Conservation (phyloP, 2,113 vertebrate genomes). For the Pelobates fuscus region DNA sequence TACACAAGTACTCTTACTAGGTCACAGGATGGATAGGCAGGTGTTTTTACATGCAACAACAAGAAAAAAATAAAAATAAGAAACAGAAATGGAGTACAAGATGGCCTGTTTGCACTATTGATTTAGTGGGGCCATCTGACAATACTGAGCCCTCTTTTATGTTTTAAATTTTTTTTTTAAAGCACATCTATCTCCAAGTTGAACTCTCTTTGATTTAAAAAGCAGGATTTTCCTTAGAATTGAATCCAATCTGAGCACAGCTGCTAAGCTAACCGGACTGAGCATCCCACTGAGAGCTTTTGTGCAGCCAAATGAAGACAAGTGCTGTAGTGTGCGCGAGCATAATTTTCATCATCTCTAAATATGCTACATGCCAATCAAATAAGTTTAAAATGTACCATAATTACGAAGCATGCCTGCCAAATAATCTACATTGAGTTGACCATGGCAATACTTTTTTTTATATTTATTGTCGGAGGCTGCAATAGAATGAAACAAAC, state of each 20-base stretch:
- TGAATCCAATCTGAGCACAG: conserved; percentile 55
- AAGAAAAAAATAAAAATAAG: conserved; percentile 44
- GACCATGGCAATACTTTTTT: conserved; percentile 35
- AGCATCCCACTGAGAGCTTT: conserved; percentile 57
- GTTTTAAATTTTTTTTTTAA: conserved; percentile 66
- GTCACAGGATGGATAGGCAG: conserved; percentile 51
- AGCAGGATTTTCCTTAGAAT: conserved; percentile 56
- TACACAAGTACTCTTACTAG: conserved; percentile 53
- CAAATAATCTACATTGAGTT: conserved; percentile 56
- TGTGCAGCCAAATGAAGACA: conserved; percentile 53
- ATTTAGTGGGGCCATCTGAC: conserved; percentile 60
- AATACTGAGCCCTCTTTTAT: conserved; percentile 57
- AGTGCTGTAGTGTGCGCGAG: conserved; percentile 41
- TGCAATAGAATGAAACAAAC: conserved; percentile 14
- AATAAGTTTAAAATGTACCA: conserved; percentile 55
- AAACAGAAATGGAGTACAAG: conserved; percentile 55
- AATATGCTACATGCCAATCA: conserved; percentile 54
- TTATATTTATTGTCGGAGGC: neutral
- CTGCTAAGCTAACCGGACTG: conserved; percentile 56
- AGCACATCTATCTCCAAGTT: conserved; percentile 66
- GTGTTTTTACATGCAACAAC: conserved; percentile 52
- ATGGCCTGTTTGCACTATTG: conserved; percentile 58
- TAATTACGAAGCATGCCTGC: conserved; percentile 58
- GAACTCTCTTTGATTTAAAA: conserved; percentile 69
- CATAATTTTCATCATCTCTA: conserved; percentile 57